These are phyloP conservation scores for Bombycilla garrulus DNA, from an alignment of 2,113 vertebrate species.

Conservation along the genomic window DNA sequence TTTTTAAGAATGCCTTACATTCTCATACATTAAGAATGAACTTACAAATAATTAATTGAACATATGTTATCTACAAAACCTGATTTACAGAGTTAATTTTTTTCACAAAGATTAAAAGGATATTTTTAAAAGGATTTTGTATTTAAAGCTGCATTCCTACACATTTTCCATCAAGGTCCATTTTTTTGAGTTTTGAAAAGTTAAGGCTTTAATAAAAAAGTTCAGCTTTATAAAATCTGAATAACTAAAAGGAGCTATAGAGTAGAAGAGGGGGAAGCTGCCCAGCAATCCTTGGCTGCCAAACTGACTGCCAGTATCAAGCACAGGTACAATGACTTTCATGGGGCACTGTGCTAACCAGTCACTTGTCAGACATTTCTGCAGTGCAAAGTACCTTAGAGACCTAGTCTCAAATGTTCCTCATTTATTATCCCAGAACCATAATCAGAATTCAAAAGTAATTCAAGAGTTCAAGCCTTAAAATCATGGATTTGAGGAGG, in stretches of 20 bases:
- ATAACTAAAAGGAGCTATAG: background rate
- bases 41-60: background rate
- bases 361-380: background rate
- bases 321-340: background rate
- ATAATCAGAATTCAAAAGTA: background rate
- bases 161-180: background rate
- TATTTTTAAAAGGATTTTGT: background rate
- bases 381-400: background rate
- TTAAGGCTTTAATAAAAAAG: background rate
- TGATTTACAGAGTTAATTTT: background rate
- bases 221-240: background rate
- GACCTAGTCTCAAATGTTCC: background rate
- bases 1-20: background rate
- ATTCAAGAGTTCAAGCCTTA: background rate
- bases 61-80: background rate
- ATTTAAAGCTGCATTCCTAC: background rate
- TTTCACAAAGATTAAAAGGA: background rate
- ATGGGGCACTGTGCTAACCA: background rate
- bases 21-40: no score
- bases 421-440: background rate
- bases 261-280: background rate
- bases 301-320: background rate
- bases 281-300: background rate
- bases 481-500: background rate
- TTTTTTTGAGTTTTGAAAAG: background rate